A percentile compares a stretch with the other conserved stretches of the same genome.
Evolutionary conservation across 2,113 vertebrate species (phyloP).

Genomic region (Mesocricetus auratus): DNA sequence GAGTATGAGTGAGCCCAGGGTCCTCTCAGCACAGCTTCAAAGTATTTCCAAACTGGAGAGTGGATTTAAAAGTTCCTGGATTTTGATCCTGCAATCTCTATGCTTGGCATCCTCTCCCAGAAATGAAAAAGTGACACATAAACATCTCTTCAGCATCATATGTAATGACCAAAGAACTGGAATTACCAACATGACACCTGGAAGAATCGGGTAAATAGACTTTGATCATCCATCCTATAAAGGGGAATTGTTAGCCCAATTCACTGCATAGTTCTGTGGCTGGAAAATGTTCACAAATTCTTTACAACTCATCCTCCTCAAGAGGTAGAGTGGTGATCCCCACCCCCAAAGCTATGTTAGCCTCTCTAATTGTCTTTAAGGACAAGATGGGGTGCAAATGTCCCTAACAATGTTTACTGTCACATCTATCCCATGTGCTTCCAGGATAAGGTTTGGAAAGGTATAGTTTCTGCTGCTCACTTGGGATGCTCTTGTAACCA

Average conservation of each 20-base stretch:
- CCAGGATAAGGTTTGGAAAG: neutral
- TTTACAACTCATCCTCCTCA: neutral
- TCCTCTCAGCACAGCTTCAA: neutral
- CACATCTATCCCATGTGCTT: neutral
- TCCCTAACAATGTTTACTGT: neutral
- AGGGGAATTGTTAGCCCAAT: neutral
- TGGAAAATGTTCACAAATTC: neutral
- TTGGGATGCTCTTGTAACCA: neutral
- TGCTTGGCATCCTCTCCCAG: neutral
- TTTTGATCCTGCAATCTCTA: neutral
- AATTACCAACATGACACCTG: neutral
- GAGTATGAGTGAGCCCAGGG: neutral
- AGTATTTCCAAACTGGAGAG: neutral
- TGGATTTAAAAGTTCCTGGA: neutral
- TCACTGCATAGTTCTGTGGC: neutral
- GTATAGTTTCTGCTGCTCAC: neutral
- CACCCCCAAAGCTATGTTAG: neutral
- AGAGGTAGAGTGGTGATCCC: neutral
- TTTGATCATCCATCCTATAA: neutral
- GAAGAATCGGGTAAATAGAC: neutral
- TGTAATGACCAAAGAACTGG: neutral
- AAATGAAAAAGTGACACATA: neutral
- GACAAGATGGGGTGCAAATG: neutral
- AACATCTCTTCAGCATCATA: neutral
- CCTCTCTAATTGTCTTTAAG: neutral